Evolutionary conservation across 2,888 invertebrate genomes (phyloP), one percentile per base, ranked within the genome.

Genomic region (Leucophora obtusa): DNA sequence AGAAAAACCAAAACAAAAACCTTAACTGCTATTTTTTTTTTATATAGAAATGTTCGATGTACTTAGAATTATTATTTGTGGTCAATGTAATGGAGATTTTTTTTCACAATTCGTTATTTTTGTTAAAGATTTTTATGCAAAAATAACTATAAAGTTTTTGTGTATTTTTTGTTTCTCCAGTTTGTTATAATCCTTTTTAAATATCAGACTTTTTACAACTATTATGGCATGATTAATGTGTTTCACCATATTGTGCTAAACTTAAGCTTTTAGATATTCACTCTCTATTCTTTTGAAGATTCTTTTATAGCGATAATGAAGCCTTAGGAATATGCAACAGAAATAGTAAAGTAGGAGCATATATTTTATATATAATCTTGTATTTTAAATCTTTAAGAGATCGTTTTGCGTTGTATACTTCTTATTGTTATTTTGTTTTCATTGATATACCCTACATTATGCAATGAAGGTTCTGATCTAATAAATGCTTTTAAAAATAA

Each of bases 141-240:
- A 47, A 17, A 15, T 10, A 28, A 17, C 14, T 43, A 2, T 21
- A 2, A 21, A 21, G 21, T 21, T 21, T 21, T 21, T 4, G 4
- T 21, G 21, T 21, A 21, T 21, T 21, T 21, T 21, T 21, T n/a
- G n/a, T 21, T 21, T 4, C 21, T 21, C 21, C 21, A 21, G 21
- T 21, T 58, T 56, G 56, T 69, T 63, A 51, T 65, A 71, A 77
- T 77, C 76, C 70, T 70, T 77, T 70, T 70, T 59, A 43, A 65
- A 70, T 70, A 69, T 76, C 69, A 50, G 75, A 54, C 62, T 75
- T 62, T 28, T 68, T 38, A 47, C n/a, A 75, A 56, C 71, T 69
- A 80, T 76, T 76, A 63, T 69, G 76, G 72, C 76, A 73, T 80
- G 80, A 80, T 80, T 80, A 76, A 76, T 80, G 70, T 76, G 51